A percentile compares a stretch with the other conserved stretches of the same genome.
phyloP scores from a whole-genome alignment of 1,140 invertebrate genomes.

The Drosophila subobscura region DNA sequence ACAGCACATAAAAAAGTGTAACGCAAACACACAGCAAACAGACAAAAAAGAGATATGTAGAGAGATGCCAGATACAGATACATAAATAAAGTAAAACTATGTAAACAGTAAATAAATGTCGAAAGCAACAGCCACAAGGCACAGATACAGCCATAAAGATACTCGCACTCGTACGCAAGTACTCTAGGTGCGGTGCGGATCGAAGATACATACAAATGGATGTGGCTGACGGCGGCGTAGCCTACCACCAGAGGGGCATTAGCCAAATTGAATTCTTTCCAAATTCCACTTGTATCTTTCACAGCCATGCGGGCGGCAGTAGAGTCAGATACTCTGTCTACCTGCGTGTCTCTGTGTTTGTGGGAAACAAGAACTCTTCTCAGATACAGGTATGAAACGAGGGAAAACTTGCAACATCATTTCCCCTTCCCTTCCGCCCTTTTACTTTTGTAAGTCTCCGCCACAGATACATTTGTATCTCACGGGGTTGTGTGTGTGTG shows the following conservation, averaged over 20 bases:
- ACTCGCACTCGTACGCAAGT: conserved; percentile 7
- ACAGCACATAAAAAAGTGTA: conserved; percentile 81
- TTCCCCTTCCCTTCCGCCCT: conserved; percentile 16
- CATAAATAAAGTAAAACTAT: conserved; percentile 59
- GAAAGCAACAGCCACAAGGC: conserved; percentile 25
- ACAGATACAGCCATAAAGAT: conserved; percentile 25
- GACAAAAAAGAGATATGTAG: conserved; percentile 30
- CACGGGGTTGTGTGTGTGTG: conserved; percentile 11
- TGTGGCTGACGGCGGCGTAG: too few relatives aligned
- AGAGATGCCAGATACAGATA: conserved; percentile 19
- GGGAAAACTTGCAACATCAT: conserved; percentile 73
- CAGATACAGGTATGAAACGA: conserved; percentile 8
- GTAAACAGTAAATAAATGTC: conserved; percentile 73
- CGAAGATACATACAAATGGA: conserved; percentile 13
- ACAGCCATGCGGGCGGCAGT: conserved; percentile 45
- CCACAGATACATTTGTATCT: conserved; percentile 37
- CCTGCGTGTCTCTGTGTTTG: conserved; percentile 45
- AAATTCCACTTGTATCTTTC: conserved; percentile 59
- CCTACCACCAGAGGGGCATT: conserved; percentile 32
- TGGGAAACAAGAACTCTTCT: conserved; percentile 44
- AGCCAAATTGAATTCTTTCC: conserved; percentile 69
- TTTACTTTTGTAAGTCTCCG: not conserved
- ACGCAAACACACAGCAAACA: conserved; percentile 43
- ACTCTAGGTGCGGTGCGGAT: conserved; percentile 35
- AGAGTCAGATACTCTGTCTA: conserved; percentile 68